Base-by-base conservation (phyloP, 2,888 invertebrate genomes). In the Heliconius sara region DNA sequence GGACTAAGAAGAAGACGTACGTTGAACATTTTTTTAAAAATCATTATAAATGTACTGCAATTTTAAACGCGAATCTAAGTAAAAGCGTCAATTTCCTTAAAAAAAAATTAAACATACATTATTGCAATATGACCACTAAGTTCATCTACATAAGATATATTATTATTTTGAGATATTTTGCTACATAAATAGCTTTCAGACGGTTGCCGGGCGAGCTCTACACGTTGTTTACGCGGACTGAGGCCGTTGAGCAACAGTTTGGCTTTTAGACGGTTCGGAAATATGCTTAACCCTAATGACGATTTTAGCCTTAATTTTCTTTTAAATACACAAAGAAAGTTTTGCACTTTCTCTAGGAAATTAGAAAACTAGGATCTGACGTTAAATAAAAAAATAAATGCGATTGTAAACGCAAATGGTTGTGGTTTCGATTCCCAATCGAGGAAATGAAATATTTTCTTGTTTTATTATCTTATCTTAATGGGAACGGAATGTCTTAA, bases 141-240 rank as follows among this genome's bases (percentile, higher is more conserved):
- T n/a, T 5, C 34, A 19, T 27, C 13, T 0, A 1, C 12, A 39
- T 84, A 84, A 79, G 73, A 81, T 77, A 22, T 60, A 76, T 60
- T 10, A 80, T 70, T 82, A n/a, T 71, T 66, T 68, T 66, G 70
- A 13, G 63, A 30, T 43, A 71, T 77, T 82, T 79, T 70, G 78
- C 81, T 83, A 73, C 73, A 78, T 79, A 85, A 85, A 85, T 85
- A 85, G 77, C 81, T 78, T 82, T 76, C 60, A 77, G 83, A 76
- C 80, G 71, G 83, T 83, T 84, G 84, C 82, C 79, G 79, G 83
- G 83, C 82, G 76, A 77, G 78, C 19, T 82, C 66, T 76, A 81
- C 77, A 71, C 76, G 76, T 70, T 82, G 83, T 84, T 84, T 85
- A 84, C 83, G 79, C 52, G 73, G 76, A 77, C 74, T 34, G 34